Percentiles rank a stretch among this genome's conserved stretches.
phyloP scores from a whole-genome alignment of 2,888 invertebrate genomes.

The Apamea epomidion region DNA sequence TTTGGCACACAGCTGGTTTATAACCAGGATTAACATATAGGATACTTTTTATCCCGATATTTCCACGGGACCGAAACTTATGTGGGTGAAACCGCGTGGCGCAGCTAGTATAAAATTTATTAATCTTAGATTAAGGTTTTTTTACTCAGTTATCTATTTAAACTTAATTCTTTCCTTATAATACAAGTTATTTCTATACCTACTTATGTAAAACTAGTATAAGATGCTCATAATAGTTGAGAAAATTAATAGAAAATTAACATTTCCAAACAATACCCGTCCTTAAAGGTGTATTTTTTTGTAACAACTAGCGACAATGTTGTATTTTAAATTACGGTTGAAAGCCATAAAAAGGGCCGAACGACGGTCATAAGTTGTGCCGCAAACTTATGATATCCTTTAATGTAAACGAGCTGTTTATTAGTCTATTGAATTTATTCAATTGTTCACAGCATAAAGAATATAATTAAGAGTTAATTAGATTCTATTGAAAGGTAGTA shows the following conservation, averaged over 20 bases:
- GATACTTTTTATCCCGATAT: no score
- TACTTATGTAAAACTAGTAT: not conserved
- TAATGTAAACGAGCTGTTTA: constrained; percentile 40
- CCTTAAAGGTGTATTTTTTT: not conserved
- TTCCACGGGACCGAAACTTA: no score
- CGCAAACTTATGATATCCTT: constrained; percentile 28
- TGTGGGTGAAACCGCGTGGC: no score
- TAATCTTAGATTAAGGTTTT: not conserved
- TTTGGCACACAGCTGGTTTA: no score
- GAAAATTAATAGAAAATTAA: constrained; percentile 7
- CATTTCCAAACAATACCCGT: constrained; percentile 7
- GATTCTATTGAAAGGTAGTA: not conserved
- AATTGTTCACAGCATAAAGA: constrained; percentile 8
- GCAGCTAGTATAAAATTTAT: not conserved
- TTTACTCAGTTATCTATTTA: not conserved
- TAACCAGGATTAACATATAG: no score
- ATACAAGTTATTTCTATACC: not conserved
- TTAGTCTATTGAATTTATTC: constrained; percentile 10
- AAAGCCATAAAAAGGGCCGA: constrained; percentile 23
- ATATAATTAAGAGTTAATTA: constrained; percentile 14
- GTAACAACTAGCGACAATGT: not conserved
- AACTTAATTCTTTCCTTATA: not conserved
- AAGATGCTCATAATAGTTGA: not conserved
- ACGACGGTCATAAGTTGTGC: constrained; percentile 4
- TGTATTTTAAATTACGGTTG: constrained; percentile 21